These are phyloP conservation scores for Resseliella maxima DNA, from an alignment of 2,888 invertebrate species.

Conservation along the genomic window DNA sequence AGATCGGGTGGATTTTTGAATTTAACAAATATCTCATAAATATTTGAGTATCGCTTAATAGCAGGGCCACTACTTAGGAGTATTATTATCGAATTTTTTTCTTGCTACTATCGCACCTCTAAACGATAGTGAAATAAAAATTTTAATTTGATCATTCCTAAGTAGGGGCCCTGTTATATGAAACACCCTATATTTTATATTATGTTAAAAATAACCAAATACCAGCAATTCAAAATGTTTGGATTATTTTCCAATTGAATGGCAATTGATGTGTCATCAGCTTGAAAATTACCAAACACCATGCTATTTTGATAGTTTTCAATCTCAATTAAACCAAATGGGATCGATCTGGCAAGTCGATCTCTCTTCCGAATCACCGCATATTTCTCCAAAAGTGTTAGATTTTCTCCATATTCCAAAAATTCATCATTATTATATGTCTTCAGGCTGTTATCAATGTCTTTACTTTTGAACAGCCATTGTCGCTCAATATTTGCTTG, in stretches of 20 bases:
- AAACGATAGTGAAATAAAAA: too few species aligned
- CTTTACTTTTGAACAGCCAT: slow-evolving; percentile 41
- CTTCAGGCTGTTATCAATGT: not conserved
- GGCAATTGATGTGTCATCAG: not conserved
- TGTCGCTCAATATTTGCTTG: slow-evolving; percentile 33
- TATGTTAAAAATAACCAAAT: too few species aligned
- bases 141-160: too few species aligned
- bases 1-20: too few species aligned
- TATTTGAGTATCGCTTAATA: too few species aligned
- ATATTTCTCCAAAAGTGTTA: slow-evolving; percentile 17
- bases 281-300: slow-evolving; percentile 56
- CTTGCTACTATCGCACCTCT: too few species aligned
- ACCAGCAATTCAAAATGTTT: slow-evolving; percentile 61
- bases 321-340: slow-evolving; percentile 14
- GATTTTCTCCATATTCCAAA: slow-evolving; percentile 1
- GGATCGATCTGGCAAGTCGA: not conserved
- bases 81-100: too few species aligned
- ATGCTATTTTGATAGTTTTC: not conserved
- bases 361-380: not conserved
- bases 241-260: slow-evolving; percentile 54
- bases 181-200: too few species aligned
- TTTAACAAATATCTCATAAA: too few species aligned
- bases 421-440: not conserved
- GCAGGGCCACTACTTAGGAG: too few species aligned
- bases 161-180: too few species aligned